These are phyloP conservation scores for Coenonympha glycerion DNA, from an alignment of 2,888 invertebrate genomes.

Conservation along the genomic window DNA sequence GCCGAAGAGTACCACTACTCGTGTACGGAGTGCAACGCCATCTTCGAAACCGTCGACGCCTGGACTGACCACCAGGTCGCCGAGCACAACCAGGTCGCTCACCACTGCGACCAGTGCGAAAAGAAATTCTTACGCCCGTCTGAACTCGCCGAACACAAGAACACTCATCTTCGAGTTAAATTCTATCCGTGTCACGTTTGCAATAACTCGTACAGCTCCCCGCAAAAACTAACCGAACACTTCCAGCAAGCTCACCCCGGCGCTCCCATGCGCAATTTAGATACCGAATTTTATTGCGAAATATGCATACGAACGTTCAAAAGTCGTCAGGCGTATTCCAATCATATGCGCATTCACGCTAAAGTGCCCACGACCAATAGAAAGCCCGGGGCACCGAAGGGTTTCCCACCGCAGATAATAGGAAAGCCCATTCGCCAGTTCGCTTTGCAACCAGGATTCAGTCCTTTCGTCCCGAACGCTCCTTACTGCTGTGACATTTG, in stretches of 20 bases:
- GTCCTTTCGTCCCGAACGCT: constrained; percentile 65
- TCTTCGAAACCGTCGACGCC: constrained; percentile 73
- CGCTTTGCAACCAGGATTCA: constrained; percentile 51
- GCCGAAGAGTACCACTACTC: constrained; percentile 74
- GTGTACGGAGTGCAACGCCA: constrained; percentile 77
- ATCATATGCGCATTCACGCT: constrained; percentile 73
- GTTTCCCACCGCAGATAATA: constrained; percentile 63
- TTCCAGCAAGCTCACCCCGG: constrained; percentile 70
- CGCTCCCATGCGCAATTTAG: constrained; percentile 40
- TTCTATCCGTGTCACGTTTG: constrained; percentile 78
- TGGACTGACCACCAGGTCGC: constrained; percentile 77
- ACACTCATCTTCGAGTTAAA: constrained; percentile 79
- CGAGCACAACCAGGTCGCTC: constrained; percentile 71
- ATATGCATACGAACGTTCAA: constrained; percentile 78
- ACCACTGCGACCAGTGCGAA: constrained; percentile 78
- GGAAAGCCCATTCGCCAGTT: constrained; percentile 63
- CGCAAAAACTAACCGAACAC: constrained; percentile 76
- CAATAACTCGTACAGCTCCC: constrained; percentile 77
- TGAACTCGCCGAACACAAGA: constrained; percentile 80
- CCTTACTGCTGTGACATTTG: constrained; percentile 79
- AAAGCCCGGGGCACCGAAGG: constrained; percentile 56
- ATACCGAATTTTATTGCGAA: constrained; percentile 71
- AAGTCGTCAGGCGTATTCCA: constrained; percentile 73
- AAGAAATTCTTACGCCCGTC: constrained; percentile 77
- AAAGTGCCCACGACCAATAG: constrained; percentile 71